Conservation (phyloP, 2,888 invertebrate genomes). For the Noctua pronuba region DNA sequence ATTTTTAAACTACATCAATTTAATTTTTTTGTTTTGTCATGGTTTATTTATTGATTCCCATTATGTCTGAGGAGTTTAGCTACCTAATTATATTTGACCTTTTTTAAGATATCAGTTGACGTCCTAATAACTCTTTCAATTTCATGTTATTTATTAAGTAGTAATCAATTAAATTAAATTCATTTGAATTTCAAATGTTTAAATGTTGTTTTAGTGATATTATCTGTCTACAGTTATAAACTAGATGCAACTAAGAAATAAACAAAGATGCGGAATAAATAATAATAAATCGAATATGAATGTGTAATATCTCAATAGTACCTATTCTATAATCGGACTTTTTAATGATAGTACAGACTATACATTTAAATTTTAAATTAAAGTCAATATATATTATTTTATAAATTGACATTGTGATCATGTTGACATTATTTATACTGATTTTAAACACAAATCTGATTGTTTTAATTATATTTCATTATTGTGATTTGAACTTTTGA, state of each 20-base stretch:
- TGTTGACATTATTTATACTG: neutral
- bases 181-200: slow-evolving; percentile 13
- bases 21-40: neutral
- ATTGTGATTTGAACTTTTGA: neutral
- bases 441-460: neutral
- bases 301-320: slow-evolving; percentile 23
- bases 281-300: slow-evolving; percentile 7
- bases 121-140: slow-evolving; percentile 16
- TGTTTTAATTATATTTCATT: neutral
- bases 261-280: neutral
- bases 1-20: neutral
- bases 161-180: slow-evolving; percentile 1
- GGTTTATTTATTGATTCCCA: neutral
- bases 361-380: neutral
- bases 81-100: neutral
- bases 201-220: slow-evolving; percentile 22
- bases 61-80: neutral
- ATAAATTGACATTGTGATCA: neutral
- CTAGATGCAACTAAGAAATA: neutral
- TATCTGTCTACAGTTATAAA: slow-evolving; percentile 1
- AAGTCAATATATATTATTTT: neutral
- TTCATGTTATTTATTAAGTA: slow-evolving; percentile 30
- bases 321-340: slow-evolving; percentile 35
- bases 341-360: slow-evolving; percentile 8
- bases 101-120: slow-evolving; percentile 26